Evolutionary conservation across 2,113 vertebrate species (phyloP).

Genomic region (Mustelus asterias): DNA sequence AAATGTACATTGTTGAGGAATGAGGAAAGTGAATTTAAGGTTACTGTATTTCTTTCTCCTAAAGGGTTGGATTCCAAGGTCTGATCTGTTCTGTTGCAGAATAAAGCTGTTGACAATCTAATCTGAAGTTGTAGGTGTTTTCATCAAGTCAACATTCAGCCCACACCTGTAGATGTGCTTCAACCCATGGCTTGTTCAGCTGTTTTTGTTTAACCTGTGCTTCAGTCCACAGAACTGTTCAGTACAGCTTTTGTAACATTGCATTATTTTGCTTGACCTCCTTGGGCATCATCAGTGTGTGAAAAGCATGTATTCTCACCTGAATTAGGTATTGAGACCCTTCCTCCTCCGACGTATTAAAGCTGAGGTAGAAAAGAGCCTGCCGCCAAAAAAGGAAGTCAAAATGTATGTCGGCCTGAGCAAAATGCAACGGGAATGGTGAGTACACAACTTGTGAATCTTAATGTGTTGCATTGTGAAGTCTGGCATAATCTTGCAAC

Average conservation of each 20-base stretch:
- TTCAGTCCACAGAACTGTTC: neutral
- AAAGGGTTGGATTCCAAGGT: neutral
- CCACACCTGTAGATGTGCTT: neutral
- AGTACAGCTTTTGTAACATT: neutral
- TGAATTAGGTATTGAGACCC: constrained; percentile 77
- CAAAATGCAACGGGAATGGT: constrained; percentile 99
- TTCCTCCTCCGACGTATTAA: constrained; percentile 96
- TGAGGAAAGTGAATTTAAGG: neutral
- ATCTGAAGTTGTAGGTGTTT: neutral
- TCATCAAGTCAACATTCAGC: neutral
- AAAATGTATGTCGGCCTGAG: constrained; percentile 97
- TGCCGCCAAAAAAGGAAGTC: constrained; percentile 93
- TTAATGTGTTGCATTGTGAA: neutral
- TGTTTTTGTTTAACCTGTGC: neutral
- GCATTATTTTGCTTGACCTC: neutral
- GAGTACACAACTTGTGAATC: constrained; percentile 41
- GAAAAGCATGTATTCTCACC: constrained; percentile 6
- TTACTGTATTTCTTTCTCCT: neutral
- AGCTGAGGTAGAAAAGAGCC: constrained; percentile 93
- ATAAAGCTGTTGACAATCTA: neutral
- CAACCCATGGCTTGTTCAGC: neutral
- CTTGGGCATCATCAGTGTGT: neutral
- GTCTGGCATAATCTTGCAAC: neutral
- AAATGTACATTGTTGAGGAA: neutral
- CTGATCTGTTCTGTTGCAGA: neutral